Evolutionary conservation across 2,113 vertebrate species (phyloP), one percentile per base, ranked within the genome.

Genomic region (Gadus macrocephalus): DNA sequence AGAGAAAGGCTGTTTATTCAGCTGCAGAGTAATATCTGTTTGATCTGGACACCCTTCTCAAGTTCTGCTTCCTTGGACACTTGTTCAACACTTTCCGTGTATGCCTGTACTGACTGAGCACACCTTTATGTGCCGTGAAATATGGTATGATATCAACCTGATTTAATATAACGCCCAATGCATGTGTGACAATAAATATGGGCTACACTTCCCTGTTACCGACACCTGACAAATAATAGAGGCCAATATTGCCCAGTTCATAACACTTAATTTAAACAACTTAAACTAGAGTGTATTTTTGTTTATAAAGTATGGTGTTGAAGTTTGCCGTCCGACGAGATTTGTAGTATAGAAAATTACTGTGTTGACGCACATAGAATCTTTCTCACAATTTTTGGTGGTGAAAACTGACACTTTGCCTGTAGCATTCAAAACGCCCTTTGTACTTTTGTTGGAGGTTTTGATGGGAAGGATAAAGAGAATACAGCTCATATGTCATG

Each of bases 371-470:
- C 12, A 49, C 15, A 2, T 72, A 53, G 63, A 27, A 72, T 17
- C 25, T 35, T 64, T 53, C 78, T 68, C 5, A 38, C 2, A 14
- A 74, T 63, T 64, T 8, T 31, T 17, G 65, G 42, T 14, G 71
- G 66, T 78, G 78, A 81, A 86, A 90, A 53, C 70, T 3, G 79
- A 89, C 80, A 83, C 80, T 69, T 28, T 20, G 11, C 66, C 74
- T 81, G 68, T 73, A 72, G 55, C 55, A 74, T 79, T 65, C 82
- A 60, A 60, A 68, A 15, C 16, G 22, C 49, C 20, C 76, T 86
- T 85, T 85, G 84, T 86, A 77, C 82, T 79, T 88, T 89, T 84
- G 81, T 88, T 87, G 70, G 68, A 73, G 75, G 78, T 80, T 86
- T 75, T 6, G 76, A 80, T 78, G 70, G 61, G 56, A 77, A 67